Evolutionary conservation across 2,797 vertebrate genomes (phyloP), one percentile per base, ranked within the genome.

Genomic region (Graptemys geographica): DNA sequence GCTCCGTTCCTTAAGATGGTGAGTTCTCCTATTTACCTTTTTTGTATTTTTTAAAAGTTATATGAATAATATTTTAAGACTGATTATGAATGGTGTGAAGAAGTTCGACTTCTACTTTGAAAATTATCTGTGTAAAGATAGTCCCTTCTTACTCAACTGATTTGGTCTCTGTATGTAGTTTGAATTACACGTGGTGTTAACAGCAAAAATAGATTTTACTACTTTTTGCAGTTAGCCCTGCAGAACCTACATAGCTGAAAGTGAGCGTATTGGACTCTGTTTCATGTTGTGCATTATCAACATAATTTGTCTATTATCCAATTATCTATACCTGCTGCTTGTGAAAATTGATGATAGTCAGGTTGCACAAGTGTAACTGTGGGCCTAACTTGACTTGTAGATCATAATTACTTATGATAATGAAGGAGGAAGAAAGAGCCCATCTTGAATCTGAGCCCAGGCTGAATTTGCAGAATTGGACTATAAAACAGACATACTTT

Each of bases 1-100:
- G 96, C 97, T 49, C 97, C 98, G 18, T 98, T 99, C 93, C 96
- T 99, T 88, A 98, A 98, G 89, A 99, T 98, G 99, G 99, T 99
- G 84, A 98, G 98, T 95, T 97, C 2, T 81, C 28, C 41, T 82
- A 23, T 6, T 51, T 86, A 28, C 18, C 90, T 90, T 90, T 59
- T 88, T 59, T 47, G 65, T 87, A 93, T 91, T 55, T 79, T 31
- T 25, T 13, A 65, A 80, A 95, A 92, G n/a, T 78, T 11, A 62
- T 89, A 8, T 82, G 18, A 72, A 44, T 55, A 92, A 41, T 82
- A 10, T 96, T 96, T 80, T 95, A 74, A 47, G 28, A 23, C 87
- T 65, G 28, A 59, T 6, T 88, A 81, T 86, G 33, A 84, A 47
- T 86, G 10, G 12, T 52, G 62, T 89, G 28, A 33, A 4, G 84